Percentiles rank a stretch among this genome's conserved stretches.
These are phyloP conservation scores for Xerus rutilus DNA, from an alignment of 2,797 vertebrate genomes.

Conservation along the genomic window DNA sequence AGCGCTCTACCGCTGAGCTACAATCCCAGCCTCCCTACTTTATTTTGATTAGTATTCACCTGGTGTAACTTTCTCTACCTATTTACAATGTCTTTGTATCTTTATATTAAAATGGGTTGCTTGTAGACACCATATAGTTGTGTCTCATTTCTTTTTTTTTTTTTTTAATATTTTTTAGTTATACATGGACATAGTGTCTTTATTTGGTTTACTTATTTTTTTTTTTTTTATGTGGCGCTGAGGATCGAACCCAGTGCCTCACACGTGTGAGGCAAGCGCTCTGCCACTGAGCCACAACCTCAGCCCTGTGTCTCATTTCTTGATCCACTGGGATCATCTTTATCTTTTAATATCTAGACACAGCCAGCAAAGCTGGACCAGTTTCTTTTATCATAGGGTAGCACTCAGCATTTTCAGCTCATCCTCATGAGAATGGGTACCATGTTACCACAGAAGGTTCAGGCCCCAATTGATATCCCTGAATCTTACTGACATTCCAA, in stretches of 20 bases:
- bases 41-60: not conserved
- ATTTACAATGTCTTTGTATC: not conserved
- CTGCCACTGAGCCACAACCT: too few species aligned
- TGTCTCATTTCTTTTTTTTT: too few species aligned
- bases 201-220: too few species aligned
- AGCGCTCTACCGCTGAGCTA: too few species aligned
- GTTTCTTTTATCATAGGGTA: not conserved
- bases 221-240: too few species aligned
- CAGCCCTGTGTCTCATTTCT: slow-evolving; percentile 20
- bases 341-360: not conserved
- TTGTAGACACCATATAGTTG: not conserved
- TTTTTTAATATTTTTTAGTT: too few species aligned
- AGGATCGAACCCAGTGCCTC: too few species aligned
- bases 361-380: not conserved
- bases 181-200: too few species aligned
- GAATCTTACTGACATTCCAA: not conserved
- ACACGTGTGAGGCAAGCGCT: too few species aligned
- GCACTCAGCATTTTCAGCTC: not conserved
- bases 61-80: not conserved
- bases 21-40: not conserved
- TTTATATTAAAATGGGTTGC: not conserved
- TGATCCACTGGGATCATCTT: not conserved
- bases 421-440: not conserved
- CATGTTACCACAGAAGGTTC: not conserved
- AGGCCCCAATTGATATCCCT: not conserved